A percentile compares a stretch with the other conserved stretches of the same genome.
These are phyloP conservation scores for Mactromeris polynyma DNA, from an alignment of 2,888 invertebrate genomes.

Conservation along the genomic window DNA sequence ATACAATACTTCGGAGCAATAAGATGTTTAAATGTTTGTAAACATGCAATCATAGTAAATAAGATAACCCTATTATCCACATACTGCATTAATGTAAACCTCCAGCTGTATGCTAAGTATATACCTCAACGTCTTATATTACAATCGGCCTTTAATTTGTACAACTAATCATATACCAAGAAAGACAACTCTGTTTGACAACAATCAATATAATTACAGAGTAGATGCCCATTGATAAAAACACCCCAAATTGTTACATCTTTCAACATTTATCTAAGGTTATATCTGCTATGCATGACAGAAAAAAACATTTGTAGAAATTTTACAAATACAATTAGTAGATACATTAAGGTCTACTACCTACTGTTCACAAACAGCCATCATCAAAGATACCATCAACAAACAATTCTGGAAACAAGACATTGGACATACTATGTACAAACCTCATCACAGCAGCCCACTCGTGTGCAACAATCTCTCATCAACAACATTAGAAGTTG, in stretches of 20 bases:
- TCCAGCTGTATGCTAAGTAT: neutral
- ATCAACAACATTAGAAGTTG: too few species aligned
- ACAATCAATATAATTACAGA: neutral
- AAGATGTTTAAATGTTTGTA: neutral
- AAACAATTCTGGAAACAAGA: too few species aligned
- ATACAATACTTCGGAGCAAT: neutral
- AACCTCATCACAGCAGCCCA: too few species aligned
- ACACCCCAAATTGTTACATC: neutral
- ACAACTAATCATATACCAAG: neutral
- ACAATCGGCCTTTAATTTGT: neutral
- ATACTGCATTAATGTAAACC: neutral
- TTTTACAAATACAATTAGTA: too few species aligned
- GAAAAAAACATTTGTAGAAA: too few species aligned
- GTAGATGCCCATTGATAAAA: neutral
- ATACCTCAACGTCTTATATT: neutral
- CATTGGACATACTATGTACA: too few species aligned
- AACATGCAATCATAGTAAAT: neutral
- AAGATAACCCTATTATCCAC: neutral
- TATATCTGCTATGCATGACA: too few species aligned
- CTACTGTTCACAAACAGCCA: too few species aligned
- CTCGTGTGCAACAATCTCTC: too few species aligned
- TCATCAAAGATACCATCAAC: too few species aligned
- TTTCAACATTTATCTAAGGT: neutral
- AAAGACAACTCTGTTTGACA: neutral
- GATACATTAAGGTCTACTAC: too few species aligned